Conservation (phyloP, 2,113 vertebrate species). For the Empidonax traillii region DNA sequence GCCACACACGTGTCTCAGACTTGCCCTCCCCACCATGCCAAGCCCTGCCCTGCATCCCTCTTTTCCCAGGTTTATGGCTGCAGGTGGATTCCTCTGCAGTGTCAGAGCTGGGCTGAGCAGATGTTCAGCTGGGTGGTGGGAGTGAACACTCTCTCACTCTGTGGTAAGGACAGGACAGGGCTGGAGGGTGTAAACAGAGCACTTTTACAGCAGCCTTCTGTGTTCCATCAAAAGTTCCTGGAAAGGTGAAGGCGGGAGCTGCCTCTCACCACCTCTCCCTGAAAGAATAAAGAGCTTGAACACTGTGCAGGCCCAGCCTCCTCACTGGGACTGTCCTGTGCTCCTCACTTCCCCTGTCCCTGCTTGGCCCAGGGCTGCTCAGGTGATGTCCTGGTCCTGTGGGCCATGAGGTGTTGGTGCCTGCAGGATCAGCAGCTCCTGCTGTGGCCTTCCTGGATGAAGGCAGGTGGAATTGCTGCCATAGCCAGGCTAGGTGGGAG, state of each 20-base stretch:
- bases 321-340: not conserved
- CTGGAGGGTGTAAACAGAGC: not conserved
- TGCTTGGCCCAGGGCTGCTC: not conserved
- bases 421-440: not conserved
- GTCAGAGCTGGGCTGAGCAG: not conserved
- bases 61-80: not conserved
- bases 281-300: not conserved
- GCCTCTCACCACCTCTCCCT: not conserved
- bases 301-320: not conserved
- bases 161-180: not conserved
- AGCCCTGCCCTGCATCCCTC: not conserved
- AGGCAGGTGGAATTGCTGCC: not conserved
- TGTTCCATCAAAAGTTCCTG: not conserved
- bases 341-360: not conserved
- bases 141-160: not conserved
- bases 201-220: not conserved
- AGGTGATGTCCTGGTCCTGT: not conserved
- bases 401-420: not conserved
- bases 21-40: accelerated
- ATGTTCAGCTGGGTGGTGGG: not conserved
- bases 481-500: not conserved
- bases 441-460: not conserved
- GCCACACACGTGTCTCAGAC: accelerated
- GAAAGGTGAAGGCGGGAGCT: not conserved
- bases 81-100: not conserved